phyloP scores from a whole-genome alignment of 2,888 invertebrate genomes.

The Campopleginae sp. region DNA sequence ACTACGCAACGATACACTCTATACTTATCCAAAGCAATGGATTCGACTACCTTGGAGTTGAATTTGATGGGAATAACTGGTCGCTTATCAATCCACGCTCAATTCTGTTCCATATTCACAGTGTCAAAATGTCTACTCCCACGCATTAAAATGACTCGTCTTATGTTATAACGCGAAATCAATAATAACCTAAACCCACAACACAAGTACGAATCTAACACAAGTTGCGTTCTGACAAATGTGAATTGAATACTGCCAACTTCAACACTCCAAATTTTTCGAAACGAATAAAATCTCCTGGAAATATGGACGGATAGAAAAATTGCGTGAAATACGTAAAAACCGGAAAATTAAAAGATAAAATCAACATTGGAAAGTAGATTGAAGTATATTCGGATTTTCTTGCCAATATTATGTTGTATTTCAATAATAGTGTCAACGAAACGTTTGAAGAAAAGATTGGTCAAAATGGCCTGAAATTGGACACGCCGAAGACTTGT shows the following conservation, averaged over 20 bases:
- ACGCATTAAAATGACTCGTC: not conserved
- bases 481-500: conserved; percentile 11
- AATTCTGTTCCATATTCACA: conserved; percentile 37
- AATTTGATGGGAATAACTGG: not conserved
- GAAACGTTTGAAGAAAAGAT: conserved; percentile 6
- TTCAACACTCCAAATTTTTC: conserved; percentile 2
- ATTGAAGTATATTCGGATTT: not conserved
- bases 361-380: conserved; percentile 2
- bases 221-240: conserved; percentile 16
- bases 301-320: not conserved
- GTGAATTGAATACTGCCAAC: conserved; percentile 49
- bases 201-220: conserved; percentile 36
- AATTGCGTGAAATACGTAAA: not conserved
- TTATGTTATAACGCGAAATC: conserved; percentile 61
- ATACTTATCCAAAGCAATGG: conserved; percentile 18
- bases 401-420: conserved; percentile 7
- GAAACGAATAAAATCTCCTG: not conserved
- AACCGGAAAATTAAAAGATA: too few species aligned
- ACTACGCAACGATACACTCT: conserved; percentile 12
- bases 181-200: conserved; percentile 68
- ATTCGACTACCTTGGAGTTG: conserved; percentile 36
- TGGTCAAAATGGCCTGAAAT: conserved; percentile 29
- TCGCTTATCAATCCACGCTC: conserved; percentile 30
- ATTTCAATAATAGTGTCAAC: not conserved
- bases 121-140: conserved; percentile 30